phyloP scores from a whole-genome alignment of 2,888 invertebrate species.

The Phasia obesa region DNA sequence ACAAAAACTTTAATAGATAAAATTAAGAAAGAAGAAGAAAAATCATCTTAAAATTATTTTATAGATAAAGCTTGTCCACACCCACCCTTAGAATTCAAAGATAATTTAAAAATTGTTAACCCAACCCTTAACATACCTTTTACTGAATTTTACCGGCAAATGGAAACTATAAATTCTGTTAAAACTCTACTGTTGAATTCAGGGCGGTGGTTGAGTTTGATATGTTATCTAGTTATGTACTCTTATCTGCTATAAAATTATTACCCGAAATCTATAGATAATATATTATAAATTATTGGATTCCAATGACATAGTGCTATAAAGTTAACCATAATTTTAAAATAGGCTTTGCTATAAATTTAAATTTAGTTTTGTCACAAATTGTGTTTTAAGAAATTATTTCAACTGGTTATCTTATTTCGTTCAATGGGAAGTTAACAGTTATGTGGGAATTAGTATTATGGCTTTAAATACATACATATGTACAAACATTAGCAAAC shows the following conservation, averaged over 20 bases:
- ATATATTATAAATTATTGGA: neutral
- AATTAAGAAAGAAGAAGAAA: neutral
- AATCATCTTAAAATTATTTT: neutral
- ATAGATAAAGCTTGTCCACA: neutral
- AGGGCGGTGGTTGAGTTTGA: neutral
- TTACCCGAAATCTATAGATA: neutral
- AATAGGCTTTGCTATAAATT: neutral
- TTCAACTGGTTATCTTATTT: neutral
- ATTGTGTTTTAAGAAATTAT: neutral
- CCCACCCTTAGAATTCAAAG: neutral
- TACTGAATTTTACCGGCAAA: neutral
- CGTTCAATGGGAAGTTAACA: neutral
- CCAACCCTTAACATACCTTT: too few species aligned
- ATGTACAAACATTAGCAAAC: too few species aligned
- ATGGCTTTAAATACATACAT: too few species aligned
- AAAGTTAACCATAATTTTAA: too few species aligned
- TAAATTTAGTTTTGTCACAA: neutral
- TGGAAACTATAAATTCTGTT: neutral
- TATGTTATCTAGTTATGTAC: neutral
- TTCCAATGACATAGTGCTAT: neutral
- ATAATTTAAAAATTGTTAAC: neutral
- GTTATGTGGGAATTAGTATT: too few species aligned
- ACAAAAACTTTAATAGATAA: too few species aligned
- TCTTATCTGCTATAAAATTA: neutral
- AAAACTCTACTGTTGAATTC: neutral